Base-by-base conservation (phyloP, 2,797 vertebrate genomes). In the Simalia tracyae region DNA sequence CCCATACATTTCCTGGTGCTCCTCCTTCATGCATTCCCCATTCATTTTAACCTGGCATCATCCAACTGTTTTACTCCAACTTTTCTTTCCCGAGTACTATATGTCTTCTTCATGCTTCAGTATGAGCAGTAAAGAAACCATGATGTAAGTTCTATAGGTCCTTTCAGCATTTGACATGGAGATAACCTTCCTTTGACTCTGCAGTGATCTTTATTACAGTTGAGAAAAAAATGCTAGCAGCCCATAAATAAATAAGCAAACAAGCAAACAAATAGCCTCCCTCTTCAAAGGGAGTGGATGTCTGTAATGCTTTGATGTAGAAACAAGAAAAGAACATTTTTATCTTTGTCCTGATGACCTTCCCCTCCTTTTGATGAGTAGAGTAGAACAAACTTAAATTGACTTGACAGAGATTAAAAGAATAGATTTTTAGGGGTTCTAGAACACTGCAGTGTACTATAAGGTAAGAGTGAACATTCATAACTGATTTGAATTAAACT, bases 381-480 rank as follows among this genome's bases (percentile, higher is more conserved):
- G 2, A 63, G 22, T 12, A 60, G 17, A 87, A 5, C 95, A 56
- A 56, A 22, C 63, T 92, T 36, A 95, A 61, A 92, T 28, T 84
- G 86, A 93, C 84, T 93, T 96, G 91, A 95, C 84, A 36, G 89
- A 87, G 42, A 94, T 93, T 88, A 90, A 90, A 93, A 81, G 4
- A 94, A 84, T 86, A 91, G 88, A 54, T 76, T 90, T 36, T 93
- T 0, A 0, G 15, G 89, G 59, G 2, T 92, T 15, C 10, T 91
- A 87, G 81, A 93, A 57, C 88, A 87, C 9, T 89, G 86, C 61
- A 94, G 90, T 93, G 46, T 94, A n/a, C 0, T 0, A n/a, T 81
- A 92, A 64, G 87, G 92, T 93, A 94, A 94, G 89, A 94, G 94
- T 92, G 66, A 96, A 57, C 87, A 24, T 88, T 88, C 94, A 84